phyloP scores from a whole-genome alignment of 35 echinoderm and acorn worm genomes.

The Ophiothrix spiculata region DNA sequence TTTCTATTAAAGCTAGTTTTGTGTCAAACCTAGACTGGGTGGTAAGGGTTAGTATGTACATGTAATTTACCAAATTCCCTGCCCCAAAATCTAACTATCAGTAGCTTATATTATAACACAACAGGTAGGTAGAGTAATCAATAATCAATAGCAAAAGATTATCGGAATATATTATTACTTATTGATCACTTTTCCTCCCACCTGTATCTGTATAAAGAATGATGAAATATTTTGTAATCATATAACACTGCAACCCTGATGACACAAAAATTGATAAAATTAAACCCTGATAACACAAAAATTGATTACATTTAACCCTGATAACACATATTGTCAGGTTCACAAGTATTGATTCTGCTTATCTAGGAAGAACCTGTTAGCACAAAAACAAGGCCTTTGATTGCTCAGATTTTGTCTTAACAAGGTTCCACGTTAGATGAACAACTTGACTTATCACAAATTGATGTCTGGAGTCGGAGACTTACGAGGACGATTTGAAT shows the following conservation, averaged over 20 bases:
- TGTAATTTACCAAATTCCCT: not conserved
- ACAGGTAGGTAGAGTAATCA: not conserved
- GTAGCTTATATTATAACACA: not conserved
- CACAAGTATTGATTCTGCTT: not conserved
- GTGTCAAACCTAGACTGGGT: not conserved
- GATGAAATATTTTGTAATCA: no score
- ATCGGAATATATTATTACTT: not conserved
- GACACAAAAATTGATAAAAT: no score
- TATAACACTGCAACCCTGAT: no score
- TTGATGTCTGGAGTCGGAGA: not conserved
- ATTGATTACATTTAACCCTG: not conserved
- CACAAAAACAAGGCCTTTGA: no score
- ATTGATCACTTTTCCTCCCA: slow-evolving; percentile 11
- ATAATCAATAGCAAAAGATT: not conserved
- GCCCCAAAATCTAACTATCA: not conserved
- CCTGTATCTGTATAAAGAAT: no score
- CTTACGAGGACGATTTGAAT: no score
- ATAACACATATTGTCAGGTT: not conserved
- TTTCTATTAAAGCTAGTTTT: not conserved
- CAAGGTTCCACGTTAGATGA: no score
- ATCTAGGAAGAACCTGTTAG: no score
- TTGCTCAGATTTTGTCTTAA: no score
- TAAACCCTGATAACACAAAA: not conserved
- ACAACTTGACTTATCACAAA: not conserved
- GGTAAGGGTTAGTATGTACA: not conserved